These are phyloP conservation scores for Cercopithecus mona DNA, from an alignment of 2,113 vertebrate species.

Conservation along the genomic window DNA sequence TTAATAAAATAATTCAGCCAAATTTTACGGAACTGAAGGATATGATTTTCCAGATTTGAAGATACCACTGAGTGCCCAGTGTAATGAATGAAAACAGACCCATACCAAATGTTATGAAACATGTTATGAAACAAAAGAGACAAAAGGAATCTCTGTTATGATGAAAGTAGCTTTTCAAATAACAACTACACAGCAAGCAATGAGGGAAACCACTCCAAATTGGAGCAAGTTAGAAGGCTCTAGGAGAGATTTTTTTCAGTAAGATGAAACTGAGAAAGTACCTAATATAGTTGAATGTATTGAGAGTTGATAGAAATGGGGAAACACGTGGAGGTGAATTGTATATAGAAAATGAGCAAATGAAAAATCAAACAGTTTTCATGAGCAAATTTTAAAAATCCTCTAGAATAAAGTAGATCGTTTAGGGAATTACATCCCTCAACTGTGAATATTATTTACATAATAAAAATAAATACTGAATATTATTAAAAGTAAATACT, in stretches of 20 bases:
- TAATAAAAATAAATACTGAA: slow-evolving; percentile 26
- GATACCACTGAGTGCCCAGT: not conserved
- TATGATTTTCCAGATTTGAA: not conserved
- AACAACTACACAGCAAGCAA: not conserved
- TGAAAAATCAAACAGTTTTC: not conserved
- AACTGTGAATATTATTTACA: slow-evolving; percentile 36
- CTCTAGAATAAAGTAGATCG: not conserved
- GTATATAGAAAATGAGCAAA: not conserved
- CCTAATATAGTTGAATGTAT: not conserved
- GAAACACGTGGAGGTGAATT: slow-evolving; percentile 1
- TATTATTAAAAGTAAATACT: not conserved
- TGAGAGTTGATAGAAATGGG: not conserved
- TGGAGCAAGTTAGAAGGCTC: not conserved
- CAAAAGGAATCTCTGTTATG: not conserved
- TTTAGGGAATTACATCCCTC: not conserved
- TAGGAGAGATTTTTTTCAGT: not conserved
- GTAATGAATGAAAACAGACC: slow-evolving; percentile 10
- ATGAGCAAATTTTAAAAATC: not conserved
- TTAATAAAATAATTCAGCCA: slow-evolving; percentile 42
- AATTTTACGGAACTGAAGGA: not conserved
- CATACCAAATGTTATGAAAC: not conserved
- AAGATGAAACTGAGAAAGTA: not conserved
- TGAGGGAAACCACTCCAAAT: not conserved
- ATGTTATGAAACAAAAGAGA: not conserved
- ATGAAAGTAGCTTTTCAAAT: slow-evolving; percentile 20